Percentiles rank a stretch among this genome's conserved stretches.
Evolutionary conservation across 2,888 invertebrate genomes (phyloP).

Genomic region (Limnephilus marmoratus): DNA sequence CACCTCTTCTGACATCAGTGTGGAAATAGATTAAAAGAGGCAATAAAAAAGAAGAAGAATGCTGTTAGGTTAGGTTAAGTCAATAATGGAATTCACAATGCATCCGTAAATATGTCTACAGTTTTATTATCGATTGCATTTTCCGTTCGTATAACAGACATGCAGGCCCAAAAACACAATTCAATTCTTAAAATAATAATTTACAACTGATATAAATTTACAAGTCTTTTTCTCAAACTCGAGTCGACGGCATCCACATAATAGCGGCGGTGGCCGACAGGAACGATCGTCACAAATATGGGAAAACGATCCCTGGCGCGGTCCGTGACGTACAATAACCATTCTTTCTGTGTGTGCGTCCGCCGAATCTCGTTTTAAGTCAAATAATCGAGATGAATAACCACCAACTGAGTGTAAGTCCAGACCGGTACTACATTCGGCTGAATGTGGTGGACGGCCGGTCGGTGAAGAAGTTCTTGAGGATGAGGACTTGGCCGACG

Average conservation of each 20-base stretch:
- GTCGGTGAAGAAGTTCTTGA: constrained; percentile 92
- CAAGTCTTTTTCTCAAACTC: constrained; percentile 49
- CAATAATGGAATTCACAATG: not conserved
- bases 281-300: constrained; percentile 6
- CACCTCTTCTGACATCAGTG: no score
- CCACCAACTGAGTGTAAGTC: constrained; percentile 2
- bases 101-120: not conserved
- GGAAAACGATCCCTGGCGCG: not conserved
- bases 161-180: constrained; percentile 9
- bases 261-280: not conserved
- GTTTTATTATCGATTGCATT: not conserved
- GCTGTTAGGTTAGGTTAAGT: not conserved
- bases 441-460: constrained; percentile 71
- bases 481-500: constrained; percentile 92
- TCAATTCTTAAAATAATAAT: constrained; percentile 34
- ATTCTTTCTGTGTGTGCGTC: not conserved
- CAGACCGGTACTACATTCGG: constrained; percentile 62
- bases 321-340: not conserved
- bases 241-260: constrained; percentile 13
- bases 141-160: not conserved
- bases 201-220: constrained; percentile 42
- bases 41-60: not conserved
- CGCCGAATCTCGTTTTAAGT: constrained; percentile 6
- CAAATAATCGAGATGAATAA: constrained; percentile 32
- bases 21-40: not conserved